phyloP scores from a whole-genome alignment of 2,113 vertebrate genomes.

The Dendrocopos noguchii region DNA sequence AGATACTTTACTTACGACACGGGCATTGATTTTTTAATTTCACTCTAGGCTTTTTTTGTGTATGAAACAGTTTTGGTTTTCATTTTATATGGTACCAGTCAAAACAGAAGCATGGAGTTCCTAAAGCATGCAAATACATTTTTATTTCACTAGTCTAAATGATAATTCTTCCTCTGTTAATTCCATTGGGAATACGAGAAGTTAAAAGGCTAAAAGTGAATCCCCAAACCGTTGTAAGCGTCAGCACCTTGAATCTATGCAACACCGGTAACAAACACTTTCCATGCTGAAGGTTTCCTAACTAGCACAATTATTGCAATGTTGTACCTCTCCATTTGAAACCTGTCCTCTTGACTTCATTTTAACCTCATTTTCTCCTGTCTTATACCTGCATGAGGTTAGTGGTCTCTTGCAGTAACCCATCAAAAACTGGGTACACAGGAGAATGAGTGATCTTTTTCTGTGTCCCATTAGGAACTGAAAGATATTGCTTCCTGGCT shows the following conservation, averaged over 20 bases:
- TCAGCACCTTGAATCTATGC: background rate
- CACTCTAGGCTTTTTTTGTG: background rate
- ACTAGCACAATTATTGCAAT: background rate
- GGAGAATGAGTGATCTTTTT: background rate
- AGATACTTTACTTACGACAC: background rate
- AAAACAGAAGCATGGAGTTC: background rate
- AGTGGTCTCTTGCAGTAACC: background rate
- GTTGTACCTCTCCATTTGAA: background rate
- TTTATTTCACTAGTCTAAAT: background rate
- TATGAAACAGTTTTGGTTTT: background rate
- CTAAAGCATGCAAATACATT: background rate
- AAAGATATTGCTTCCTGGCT: background rate
- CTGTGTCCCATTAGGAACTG: background rate
- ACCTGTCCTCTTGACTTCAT: background rate
- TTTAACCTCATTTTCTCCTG: background rate
- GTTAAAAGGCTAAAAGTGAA: background rate
- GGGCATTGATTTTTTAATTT: background rate
- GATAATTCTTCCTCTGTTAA: background rate
- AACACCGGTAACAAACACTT: background rate
- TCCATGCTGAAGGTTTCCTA: background rate
- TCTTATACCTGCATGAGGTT: background rate
- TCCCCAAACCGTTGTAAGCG: background rate
- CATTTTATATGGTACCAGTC: background rate
- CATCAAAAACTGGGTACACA: background rate
- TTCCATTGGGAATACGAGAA: background rate